Evolutionary conservation across 2,113 vertebrate genomes (phyloP), one percentile per base, ranked within the genome.

Genomic region (Dryoscopus gambensis): DNA sequence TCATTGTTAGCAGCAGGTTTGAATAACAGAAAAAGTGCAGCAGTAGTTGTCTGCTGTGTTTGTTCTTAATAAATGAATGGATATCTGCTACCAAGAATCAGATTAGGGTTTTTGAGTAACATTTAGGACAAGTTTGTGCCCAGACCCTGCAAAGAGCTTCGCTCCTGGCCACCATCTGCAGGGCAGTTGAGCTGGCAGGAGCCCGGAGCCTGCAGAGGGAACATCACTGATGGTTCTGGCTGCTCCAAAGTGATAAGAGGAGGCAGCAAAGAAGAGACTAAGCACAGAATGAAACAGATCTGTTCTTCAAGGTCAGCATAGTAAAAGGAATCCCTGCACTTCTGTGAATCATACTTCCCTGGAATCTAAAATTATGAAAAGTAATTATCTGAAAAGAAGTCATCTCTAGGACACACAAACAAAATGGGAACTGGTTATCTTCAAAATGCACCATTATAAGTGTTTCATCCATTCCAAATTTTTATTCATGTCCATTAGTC

Each of bases 1-100:
- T 95, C 94, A 93, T 96, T 97, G 83, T 96, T 95, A 95, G 91
- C 84, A 92, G 95, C 96, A 96, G 97, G 97, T 97, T 76, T 96
- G 93, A 88, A 93, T 94, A 96, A 95, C 33, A 96, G 76, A 80
- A 96, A 88, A 95, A 95, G 93, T 78, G 69, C 94, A 93, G 82
- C 85, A 40, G 82, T 95, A 60, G 84, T 89, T 95, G 75, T 91
- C 86, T 96, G 60, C 82, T 89, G 31, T 76, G 81, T 95, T 95
- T 94, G 74, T 84, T 83, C 78, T 76, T 91, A 91, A 95, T 60
- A 96, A 89, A 76, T 90, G 74, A 89, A 93, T 96, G 89, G 76
- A 23, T 96, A 90, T 95, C 92, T 95, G 78, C 55, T 89, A 90
- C 71, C 50, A 50, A 59, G 49, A 77, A 65, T 85, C 89, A 64